Base-by-base conservation (phyloP, 23 tunicate species). In the Phallusia fumigata region DNA sequence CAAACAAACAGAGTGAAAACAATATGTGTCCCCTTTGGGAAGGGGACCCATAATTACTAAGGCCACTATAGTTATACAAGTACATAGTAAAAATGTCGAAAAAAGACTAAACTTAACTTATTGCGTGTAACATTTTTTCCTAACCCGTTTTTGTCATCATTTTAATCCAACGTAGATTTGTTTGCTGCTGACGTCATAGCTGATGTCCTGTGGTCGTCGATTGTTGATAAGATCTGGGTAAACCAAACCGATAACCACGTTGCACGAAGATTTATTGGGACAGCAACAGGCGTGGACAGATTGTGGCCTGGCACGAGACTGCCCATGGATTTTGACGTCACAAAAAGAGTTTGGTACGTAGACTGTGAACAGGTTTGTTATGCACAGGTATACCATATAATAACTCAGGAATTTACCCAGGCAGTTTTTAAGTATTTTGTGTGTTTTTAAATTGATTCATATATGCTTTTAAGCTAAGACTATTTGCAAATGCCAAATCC, bases 171-270 rank as follows among this genome's bases (percentile, higher is more conserved):
- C 10, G 47, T 40, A 83, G 86, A 83, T 0, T 30, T 74, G 30
- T 83, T 83, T 83, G 79, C 80, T 15, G 34, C 3, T 6, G 86
- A 79, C 13, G 86, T 83, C 40, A 51, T 83, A 1, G 45, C 86
- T 83, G 93, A 88, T 76, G 83, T 84, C 12, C 18, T 88, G 73
- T 88, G 93, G 93, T 51, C 93, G 28, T 79, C 93, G 49, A 33
- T 51, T 15, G 93, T 73, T 30, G 85, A 88, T 74, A 51, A 52
- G 19, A 32, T 88, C 1, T 88, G 93, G 93, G 36, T 81, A 65
- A 35, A 77, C 31, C 31, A 78, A 19, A 50, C 77, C 1, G 81
- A 79, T 31, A 47, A 53, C 31, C 81, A 83, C 33, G 80, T 83
- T 33, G 81, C 81, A 10, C 52, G 64, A 16, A 58, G 85, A 18